Percentiles rank a stretch among this genome's conserved stretches.
These are phyloP conservation scores for Ardeotis arabs DNA, from an alignment of 2,113 vertebrate species.

Conservation along the genomic window DNA sequence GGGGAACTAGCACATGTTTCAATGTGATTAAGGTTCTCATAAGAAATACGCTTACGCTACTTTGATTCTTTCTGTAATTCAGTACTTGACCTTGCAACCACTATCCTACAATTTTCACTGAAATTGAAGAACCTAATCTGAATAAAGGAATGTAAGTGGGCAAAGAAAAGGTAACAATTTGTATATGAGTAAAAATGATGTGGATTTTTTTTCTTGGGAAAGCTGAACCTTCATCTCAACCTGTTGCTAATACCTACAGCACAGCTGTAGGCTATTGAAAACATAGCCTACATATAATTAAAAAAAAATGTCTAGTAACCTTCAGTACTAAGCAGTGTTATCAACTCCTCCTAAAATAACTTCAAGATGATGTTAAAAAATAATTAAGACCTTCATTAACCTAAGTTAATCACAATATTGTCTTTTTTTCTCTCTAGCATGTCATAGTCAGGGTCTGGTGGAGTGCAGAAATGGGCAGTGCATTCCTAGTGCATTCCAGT, in stretches of 20 bases:
- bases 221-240: background rate
- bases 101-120: background rate
- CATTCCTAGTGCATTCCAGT: conserved; percentile 87
- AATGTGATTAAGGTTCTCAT: background rate
- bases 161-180: background rate
- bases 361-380: background rate
- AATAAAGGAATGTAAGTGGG: background rate
- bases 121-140: background rate
- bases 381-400: background rate
- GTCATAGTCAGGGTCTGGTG: conserved; percentile 89
- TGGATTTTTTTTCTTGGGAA: background rate
- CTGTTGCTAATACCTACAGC: background rate
- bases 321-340: background rate
- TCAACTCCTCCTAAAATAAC: background rate
- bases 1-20: background rate
- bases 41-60: background rate
- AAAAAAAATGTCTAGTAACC: background rate
- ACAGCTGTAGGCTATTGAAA: background rate
- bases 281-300: background rate
- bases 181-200: background rate
- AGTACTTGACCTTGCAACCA: background rate
- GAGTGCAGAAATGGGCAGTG: conserved; percentile 91
- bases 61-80: background rate
- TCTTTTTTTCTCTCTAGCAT: conserved; percentile 74
- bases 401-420: background rate